Evolutionary conservation across 2,888 invertebrate species (phyloP).

Genomic region (Odontocolon sp.): DNA sequence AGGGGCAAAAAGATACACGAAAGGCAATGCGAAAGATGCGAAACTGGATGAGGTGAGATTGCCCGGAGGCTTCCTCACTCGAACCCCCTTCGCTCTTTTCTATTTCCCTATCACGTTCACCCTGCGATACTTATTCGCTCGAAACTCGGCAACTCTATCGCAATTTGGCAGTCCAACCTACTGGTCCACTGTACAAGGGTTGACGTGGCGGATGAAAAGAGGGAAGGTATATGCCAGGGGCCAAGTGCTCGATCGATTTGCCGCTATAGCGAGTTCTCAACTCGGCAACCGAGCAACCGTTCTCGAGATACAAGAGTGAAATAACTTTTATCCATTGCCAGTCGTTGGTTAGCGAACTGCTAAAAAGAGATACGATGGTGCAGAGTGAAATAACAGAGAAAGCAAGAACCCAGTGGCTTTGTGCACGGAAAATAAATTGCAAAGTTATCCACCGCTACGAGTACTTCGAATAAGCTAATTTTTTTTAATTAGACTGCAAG

Average conservation of each 20-base stretch:
- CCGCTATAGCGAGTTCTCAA: slow-evolving; percentile 42
- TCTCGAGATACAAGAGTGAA: slow-evolving; percentile 30
- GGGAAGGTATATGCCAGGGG: not conserved
- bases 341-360: not conserved
- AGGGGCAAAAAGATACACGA: slow-evolving; percentile 51
- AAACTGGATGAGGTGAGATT: slow-evolving; percentile 36
- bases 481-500: slow-evolving; percentile 15
- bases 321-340: slow-evolving; percentile 21
- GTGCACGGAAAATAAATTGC: slow-evolving; percentile 45
- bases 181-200: not conserved
- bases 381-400: slow-evolving; percentile 22
- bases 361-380: not conserved
- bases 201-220: not conserved
- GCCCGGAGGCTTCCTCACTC: slow-evolving; percentile 45
- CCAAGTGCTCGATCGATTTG: slow-evolving; percentile 38
- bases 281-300: not conserved
- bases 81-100: slow-evolving; percentile 35
- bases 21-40: not conserved
- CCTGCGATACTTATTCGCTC: slow-evolving; percentile 36
- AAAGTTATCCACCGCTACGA: not conserved
- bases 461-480: slow-evolving; percentile 4
- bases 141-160: slow-evolving; percentile 39
- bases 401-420: slow-evolving; percentile 48
- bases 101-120: not conserved
- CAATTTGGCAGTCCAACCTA: slow-evolving; percentile 38